phyloP scores from a whole-genome alignment of 2,888 invertebrate genomes.

The Stegophylla sp. region DNA sequence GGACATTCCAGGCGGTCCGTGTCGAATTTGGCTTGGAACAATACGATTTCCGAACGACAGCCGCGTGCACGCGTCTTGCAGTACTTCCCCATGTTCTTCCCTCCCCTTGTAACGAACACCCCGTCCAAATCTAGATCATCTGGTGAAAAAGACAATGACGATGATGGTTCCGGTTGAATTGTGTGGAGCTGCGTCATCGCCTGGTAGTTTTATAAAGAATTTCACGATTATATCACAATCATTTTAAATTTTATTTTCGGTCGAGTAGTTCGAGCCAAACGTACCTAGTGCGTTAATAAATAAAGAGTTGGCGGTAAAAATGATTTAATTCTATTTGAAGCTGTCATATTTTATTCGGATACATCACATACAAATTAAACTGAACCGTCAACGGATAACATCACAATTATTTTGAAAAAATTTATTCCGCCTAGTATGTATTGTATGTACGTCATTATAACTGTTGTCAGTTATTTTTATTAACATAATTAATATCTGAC shows the following conservation, averaged over 20 bases:
- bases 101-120: background rate
- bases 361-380: background rate
- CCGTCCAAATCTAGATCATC: slow-evolving; percentile 40
- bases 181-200: background rate
- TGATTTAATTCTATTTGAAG: background rate
- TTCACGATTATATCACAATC: slow-evolving; percentile 34
- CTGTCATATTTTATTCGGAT: background rate
- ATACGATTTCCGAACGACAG: slow-evolving; percentile 49
- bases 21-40: slow-evolving; percentile 57
- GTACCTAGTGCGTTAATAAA: background rate
- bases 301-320: slow-evolving; percentile 25
- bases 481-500: background rate
- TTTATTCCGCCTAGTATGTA: background rate
- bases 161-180: slow-evolving; percentile 31
- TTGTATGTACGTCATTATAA: too few species aligned
- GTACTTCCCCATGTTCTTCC: slow-evolving; percentile 12
- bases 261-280: slow-evolving; percentile 10
- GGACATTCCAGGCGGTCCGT: slow-evolving; percentile 59
- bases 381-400: too few species aligned
- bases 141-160: slow-evolving; percentile 43
- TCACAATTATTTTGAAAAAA: background rate
- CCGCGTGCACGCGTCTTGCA: background rate
- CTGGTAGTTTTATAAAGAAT: background rate
- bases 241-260: slow-evolving; percentile 15
- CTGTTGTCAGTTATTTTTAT: background rate